These are phyloP conservation scores for Cebus imitator DNA, from an alignment of 2,113 vertebrate genomes.

Conservation along the genomic window DNA sequence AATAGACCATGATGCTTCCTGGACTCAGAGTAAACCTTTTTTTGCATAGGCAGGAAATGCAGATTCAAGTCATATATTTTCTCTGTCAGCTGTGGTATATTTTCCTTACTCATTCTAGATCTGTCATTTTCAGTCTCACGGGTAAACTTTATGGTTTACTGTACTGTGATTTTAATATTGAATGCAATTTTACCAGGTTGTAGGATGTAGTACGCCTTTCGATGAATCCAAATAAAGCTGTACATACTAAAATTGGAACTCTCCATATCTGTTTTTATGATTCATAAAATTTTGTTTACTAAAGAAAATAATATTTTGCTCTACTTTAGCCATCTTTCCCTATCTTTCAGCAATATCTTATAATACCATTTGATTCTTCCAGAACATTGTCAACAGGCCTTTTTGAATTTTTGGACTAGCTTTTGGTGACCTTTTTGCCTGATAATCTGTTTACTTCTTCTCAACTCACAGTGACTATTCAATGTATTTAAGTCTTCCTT, in stretches of 20 bases:
- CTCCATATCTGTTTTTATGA: background rate
- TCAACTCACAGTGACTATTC: background rate
- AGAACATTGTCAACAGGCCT: background rate
- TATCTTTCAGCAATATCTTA: background rate
- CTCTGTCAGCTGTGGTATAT: conserved; percentile 26
- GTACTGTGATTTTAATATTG: conserved; percentile 39
- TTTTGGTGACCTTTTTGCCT: background rate
- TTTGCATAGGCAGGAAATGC: conserved; percentile 56
- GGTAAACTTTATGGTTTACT: conserved; percentile 47
- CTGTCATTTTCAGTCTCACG: conserved; percentile 34
- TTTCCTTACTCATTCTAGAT: conserved; percentile 58
- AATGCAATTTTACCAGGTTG: conserved; percentile 7
- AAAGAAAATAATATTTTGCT: conserved; percentile 11
- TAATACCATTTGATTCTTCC: background rate
- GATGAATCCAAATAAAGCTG: conserved; percentile 44
- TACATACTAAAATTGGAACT: conserved; percentile 43
- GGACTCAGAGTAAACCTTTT: background rate
- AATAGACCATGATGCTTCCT: background rate
- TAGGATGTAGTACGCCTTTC: background rate
- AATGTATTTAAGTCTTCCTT: conserved; percentile 14
- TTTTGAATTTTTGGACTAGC: background rate
- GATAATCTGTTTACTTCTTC: conserved; percentile 1
- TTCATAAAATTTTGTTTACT: conserved; percentile 36
- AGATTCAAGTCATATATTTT: conserved; percentile 27
- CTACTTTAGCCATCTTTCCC: background rate